Percentiles rank a stretch among this genome's conserved stretches.
Conservation (phyloP, 2,888 invertebrate species). For the Nephrotoma appendiculata region DNA sequence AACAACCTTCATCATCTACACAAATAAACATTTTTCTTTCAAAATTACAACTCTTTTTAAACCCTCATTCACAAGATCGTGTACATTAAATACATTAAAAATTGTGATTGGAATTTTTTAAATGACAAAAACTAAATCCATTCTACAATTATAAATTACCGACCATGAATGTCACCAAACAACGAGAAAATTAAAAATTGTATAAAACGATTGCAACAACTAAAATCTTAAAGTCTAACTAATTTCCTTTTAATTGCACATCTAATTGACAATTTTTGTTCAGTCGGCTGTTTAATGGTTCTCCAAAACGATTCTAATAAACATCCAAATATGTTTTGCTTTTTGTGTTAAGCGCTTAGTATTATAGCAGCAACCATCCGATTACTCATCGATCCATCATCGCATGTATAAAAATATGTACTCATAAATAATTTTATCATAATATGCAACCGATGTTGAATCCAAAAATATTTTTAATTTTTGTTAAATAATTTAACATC, state of each 20-base stretch:
- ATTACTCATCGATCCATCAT: not conserved
- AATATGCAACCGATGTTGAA: not conserved
- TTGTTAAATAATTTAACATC: not conserved
- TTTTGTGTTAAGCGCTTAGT: not conserved
- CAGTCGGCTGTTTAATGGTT: not conserved
- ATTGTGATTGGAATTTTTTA: too few relatives aligned
- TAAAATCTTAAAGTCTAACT: not conserved
- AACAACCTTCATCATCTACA: not conserved
- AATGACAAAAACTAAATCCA: not conserved
- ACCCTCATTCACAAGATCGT: not conserved
- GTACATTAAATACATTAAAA: not conserved
- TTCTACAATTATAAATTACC: not conserved
- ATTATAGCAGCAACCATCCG: not conserved
- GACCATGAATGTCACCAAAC: not conserved
- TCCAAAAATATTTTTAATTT: not conserved
- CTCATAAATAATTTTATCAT: not conserved
- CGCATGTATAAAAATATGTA: not conserved
- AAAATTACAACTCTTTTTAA: too few relatives aligned
- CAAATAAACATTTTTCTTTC: not conserved
- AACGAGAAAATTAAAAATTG: not conserved
- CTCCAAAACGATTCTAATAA: not conserved
- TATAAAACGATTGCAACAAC: not conserved
- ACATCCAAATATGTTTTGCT: not conserved
- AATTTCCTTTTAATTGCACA: not conserved
- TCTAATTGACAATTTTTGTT: not conserved